Evolutionary conservation across 2,888 invertebrate species (phyloP).

Genomic region (Trilocha varians): DNA sequence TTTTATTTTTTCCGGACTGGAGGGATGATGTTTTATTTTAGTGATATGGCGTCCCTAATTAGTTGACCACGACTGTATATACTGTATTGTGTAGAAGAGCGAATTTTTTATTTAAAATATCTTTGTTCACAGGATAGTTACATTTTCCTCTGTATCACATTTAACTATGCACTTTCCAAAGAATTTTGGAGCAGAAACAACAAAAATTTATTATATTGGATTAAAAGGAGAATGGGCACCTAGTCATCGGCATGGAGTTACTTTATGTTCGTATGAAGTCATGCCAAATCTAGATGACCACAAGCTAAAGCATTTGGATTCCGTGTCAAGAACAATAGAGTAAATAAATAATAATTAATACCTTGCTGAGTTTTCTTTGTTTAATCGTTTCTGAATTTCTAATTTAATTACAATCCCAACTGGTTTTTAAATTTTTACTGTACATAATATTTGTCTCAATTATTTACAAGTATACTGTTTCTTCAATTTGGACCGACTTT

Average conservation of each 20-base stretch:
- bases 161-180: slow-evolving; percentile 91
- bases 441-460: too few relatives aligned
- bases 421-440: too few relatives aligned
- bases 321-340: slow-evolving; percentile 73
- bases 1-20: too few relatives aligned
- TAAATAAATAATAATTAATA: slow-evolving; percentile 14
- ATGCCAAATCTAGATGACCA: slow-evolving; percentile 90
- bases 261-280: slow-evolving; percentile 92
- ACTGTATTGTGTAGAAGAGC: not conserved
- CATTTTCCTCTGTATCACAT: slow-evolving; percentile 92
- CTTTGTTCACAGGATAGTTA: slow-evolving; percentile 83
- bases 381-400: too few relatives aligned
- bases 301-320: slow-evolving; percentile 78
- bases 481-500: too few relatives aligned
- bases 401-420: too few relatives aligned
- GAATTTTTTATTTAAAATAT: too few relatives aligned
- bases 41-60: too few relatives aligned
- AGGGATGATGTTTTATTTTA: too few relatives aligned
- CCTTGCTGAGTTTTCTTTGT: too few relatives aligned
- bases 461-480: too few relatives aligned
- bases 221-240: slow-evolving; percentile 93
- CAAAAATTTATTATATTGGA: slow-evolving; percentile 94
- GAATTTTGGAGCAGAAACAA: slow-evolving; percentile 90
- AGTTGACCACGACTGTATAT: too few relatives aligned
- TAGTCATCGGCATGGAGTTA: slow-evolving; percentile 89